Evolutionary conservation across 2,113 vertebrate species (phyloP), one percentile per base, ranked within the genome.

Genomic region (Speoplatyrhinus poulsoni): DNA sequence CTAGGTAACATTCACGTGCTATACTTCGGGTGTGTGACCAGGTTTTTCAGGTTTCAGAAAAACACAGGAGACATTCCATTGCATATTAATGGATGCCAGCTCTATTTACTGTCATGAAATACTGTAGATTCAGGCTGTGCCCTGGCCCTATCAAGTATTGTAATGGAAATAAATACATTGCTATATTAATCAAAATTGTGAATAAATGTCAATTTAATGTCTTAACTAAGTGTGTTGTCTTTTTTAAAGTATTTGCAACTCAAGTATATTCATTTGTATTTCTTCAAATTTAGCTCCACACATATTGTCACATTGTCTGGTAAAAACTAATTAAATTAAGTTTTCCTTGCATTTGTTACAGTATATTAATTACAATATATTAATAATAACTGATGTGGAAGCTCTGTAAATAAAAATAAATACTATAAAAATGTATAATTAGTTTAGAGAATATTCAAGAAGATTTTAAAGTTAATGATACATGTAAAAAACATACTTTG

Each of bases 21-120:
- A 26, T 36, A 6, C 56, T 64, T 67, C 13, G 12, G 85, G 87
- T n/a, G 85, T 78, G 85, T 63, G 52, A 36, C 12, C 88, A 52
- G 77, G 88, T 87, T 70, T 49, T 72, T 81, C 89, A 41, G 63
- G 89, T 90, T 86, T 71, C 36, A 41, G 36, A 41, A 41, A 41
- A 8, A 41, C 36, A 26, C 1, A 26, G 4, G 36, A 6, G 36
- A 41, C 36, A 41, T 41, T 41, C 36, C 36, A 1, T 5, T 41
- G 4, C 36, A 41, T 41, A 41, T 41, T 41, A 41, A 41, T 41
- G 36, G 36, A 41, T 41, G 36, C 36, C 36, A 41, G 36, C 4
- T 8, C 36, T 41, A 8, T 8, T 41, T 41, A 41, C 36, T 41
- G 36, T 41, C 36, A 41, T 41, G 36, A 41, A 41, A 41, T 41